Evolutionary conservation across 2,888 invertebrate genomes (phyloP).

Genomic region (Lypha dubia): DNA sequence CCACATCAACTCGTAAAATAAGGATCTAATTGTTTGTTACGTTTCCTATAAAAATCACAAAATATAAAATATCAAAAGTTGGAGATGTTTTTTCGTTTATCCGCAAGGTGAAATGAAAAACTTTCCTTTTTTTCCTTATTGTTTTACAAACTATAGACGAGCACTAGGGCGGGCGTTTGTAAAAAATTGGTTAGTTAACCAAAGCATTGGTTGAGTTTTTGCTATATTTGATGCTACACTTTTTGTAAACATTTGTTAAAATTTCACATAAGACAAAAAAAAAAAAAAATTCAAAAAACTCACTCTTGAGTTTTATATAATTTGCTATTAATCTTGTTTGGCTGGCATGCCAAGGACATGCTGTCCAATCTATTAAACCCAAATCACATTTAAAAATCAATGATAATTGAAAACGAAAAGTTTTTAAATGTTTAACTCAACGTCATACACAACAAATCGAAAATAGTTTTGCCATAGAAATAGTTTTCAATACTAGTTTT

Average conservation of each 20-base stretch:
- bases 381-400: background rate
- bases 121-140: conserved; percentile 14
- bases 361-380: conserved; percentile 19
- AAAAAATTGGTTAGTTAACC: conserved; percentile 4
- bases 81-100: conserved; percentile 9
- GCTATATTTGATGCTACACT: background rate
- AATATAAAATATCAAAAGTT: conserved; percentile 9
- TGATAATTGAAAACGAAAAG: conserved; percentile 40
- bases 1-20: conserved; percentile 6
- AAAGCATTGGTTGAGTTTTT: conserved; percentile 20
- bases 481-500: background rate
- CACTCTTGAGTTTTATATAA: background rate
- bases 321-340: conserved; percentile 26
- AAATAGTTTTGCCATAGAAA: background rate
- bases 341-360: background rate
- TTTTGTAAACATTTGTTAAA: conserved; percentile 24
- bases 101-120: conserved; percentile 21
- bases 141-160: background rate
- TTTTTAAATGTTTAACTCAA: background rate
- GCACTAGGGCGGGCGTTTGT: background rate
- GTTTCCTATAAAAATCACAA: background rate
- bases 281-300: no score
- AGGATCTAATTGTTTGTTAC: background rate
- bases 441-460: background rate
- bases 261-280: background rate